Evolutionary conservation across 2,888 invertebrate species (phyloP).

Genomic region (Agrilus mali): DNA sequence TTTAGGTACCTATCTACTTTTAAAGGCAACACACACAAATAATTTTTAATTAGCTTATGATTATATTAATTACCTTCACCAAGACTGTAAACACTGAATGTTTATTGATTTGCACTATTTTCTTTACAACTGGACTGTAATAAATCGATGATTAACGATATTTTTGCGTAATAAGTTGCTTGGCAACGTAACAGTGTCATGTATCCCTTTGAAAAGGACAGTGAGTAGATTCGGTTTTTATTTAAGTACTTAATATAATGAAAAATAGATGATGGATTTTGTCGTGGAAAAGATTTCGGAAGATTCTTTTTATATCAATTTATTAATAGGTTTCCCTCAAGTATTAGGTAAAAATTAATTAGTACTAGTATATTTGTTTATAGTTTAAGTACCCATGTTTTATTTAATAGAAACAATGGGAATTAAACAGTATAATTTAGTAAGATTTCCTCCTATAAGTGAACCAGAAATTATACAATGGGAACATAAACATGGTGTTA

Average conservation of each 20-base stretch:
- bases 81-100: too few relatives aligned
- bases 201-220: too few relatives aligned
- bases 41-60: too few relatives aligned
- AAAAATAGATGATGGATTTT: slow-evolving; percentile 41
- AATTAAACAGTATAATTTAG: slow-evolving; percentile 56
- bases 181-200: too few relatives aligned
- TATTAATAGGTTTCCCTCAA: slow-evolving; percentile 53
- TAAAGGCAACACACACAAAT: too few relatives aligned
- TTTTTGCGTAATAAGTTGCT: neutral
- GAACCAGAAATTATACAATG: slow-evolving; percentile 56
- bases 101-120: neutral
- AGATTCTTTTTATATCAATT: slow-evolving; percentile 62
- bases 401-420: slow-evolving; percentile 32
- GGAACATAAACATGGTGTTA: slow-evolving; percentile 70
- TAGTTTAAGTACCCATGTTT: neutral
- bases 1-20: too few relatives aligned
- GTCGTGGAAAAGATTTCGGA: slow-evolving; percentile 59
- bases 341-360: slow-evolving; percentile 38
- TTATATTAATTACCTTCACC: too few relatives aligned
- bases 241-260: too few relatives aligned
- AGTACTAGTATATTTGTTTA: neutral
- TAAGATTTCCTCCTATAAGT: slow-evolving; percentile 55
- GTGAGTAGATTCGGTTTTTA: too few relatives aligned
- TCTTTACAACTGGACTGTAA: neutral
- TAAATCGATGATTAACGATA: neutral